These are phyloP conservation scores for Amblyjoppa proteus DNA, from an alignment of 2,888 invertebrate genomes.

Conservation along the genomic window DNA sequence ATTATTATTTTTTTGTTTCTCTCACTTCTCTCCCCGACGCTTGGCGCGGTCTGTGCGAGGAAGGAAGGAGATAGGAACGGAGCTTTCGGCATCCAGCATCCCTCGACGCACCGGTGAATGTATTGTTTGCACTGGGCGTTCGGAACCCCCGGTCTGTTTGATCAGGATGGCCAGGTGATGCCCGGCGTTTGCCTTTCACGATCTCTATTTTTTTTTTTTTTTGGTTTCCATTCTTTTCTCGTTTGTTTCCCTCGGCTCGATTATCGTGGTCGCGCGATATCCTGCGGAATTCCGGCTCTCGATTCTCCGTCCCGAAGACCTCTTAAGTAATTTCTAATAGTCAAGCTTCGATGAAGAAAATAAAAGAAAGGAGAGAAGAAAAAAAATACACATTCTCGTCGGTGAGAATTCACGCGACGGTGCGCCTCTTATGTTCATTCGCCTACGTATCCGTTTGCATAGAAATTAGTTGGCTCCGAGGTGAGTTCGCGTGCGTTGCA, in stretches of 20 bases:
- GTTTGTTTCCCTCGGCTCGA: conserved; percentile 50
- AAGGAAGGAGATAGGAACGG: background rate
- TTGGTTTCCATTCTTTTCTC: conserved; percentile 45
- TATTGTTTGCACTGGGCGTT: conserved; percentile 78
- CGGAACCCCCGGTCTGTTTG: conserved; percentile 79
- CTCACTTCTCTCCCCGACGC: conserved; percentile 17
- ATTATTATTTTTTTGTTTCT: conserved; percentile 40
- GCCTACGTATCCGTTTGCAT: conserved; percentile 66
- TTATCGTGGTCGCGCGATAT: conserved; percentile 58
- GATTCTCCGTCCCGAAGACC: background rate
- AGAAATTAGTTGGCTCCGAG: conserved; percentile 67
- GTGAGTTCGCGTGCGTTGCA: conserved; percentile 67
- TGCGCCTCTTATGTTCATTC: conserved; percentile 45
- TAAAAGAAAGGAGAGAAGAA: background rate
- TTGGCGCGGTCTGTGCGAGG: background rate
- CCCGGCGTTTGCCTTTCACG: conserved; percentile 61
- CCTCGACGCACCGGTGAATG: conserved; percentile 72
- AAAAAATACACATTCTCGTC: conserved; percentile 6
- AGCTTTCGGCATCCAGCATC: conserved; percentile 71
- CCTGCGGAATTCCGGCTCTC: conserved; percentile 21
- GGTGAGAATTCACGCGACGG: conserved; percentile 22
- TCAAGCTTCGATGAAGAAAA: conserved; percentile 6
- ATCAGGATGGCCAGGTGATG: conserved; percentile 84
- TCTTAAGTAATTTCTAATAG: conserved; percentile 27
- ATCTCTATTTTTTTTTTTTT: conserved; percentile 41